Percentiles rank a stretch among this genome's conserved stretches.
Evolutionary conservation across 1,140 invertebrate species (phyloP).

Genomic region (Phocides pigmalion): DNA sequence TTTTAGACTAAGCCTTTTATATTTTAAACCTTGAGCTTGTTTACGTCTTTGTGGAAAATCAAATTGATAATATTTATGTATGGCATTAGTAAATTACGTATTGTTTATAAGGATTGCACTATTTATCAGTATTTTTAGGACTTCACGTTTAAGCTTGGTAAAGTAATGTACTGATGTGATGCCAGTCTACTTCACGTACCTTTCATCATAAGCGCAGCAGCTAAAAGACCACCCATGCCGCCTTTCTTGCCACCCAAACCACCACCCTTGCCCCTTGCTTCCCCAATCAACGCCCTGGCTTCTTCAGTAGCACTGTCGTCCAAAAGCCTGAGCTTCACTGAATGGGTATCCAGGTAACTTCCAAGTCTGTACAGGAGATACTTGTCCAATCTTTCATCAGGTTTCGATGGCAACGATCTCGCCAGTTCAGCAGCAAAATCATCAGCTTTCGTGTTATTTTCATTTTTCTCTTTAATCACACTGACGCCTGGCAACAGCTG

Average conservation of each 20-base stretch:
- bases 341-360: slow-evolving; percentile 88
- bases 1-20: no score
- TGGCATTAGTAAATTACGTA: no score
- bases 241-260: slow-evolving; percentile 77
- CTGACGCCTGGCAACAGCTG: slow-evolving; percentile 88
- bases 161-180: no score
- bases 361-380: slow-evolving; percentile 89
- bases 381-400: slow-evolving; percentile 90
- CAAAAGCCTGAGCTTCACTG: slow-evolving; percentile 89
- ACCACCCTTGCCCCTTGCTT: slow-evolving; percentile 74
- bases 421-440: slow-evolving; percentile 89
- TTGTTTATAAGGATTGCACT: no score
- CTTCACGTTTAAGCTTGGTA: no score
- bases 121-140: no score
- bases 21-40: no score
- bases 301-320: slow-evolving; percentile 86
- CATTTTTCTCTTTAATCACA: slow-evolving; percentile 87
- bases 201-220: slow-evolving; percentile 87
- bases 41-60: no score
- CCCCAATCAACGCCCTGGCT: slow-evolving; percentile 77
- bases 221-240: slow-evolving; percentile 85
- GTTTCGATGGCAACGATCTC: slow-evolving; percentile 89
- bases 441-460: slow-evolving; percentile 85
- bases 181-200: slow-evolving; percentile 61
- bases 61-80: no score